Evolutionary conservation across 2,113 vertebrate species (phyloP), one percentile per base, ranked within the genome.

Genomic region (Tylochromis polylepis): DNA sequence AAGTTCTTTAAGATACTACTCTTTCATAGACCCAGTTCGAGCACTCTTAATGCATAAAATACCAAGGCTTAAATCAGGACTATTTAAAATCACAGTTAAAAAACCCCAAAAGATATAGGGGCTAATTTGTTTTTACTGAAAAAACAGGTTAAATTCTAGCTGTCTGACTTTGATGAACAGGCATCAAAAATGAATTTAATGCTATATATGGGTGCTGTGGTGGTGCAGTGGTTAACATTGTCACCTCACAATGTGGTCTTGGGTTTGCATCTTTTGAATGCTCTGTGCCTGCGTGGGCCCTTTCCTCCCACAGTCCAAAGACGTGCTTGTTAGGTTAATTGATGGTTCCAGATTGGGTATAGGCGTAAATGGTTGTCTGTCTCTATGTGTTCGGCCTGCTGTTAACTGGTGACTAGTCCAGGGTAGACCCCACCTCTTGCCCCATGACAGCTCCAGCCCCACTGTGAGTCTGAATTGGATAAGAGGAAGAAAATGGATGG

Each of bases 301-400:
- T 9, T 41, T 5, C 4, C 62, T 43, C 36, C 36, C 62, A 24
- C n/a, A 65, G 20, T 65, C 62, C 62, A 15, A 70, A 38, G 20
- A 43, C n/a, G 2, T 70, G 62, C 62, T 41, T 70, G 62, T 70
- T 70, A 70, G 38, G 38, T 70, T 70, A 70, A 70, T 43, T 70
- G 65, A 70, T 43, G 65, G 22, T 27, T 70, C 65, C 38, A 70
- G 16, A 43, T 22, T 70, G 38, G 65, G n/a, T 36, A 20, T 43
- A 43, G 65, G 38, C 22, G 38, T 62, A 11, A 62, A n/a, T 1
- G 1, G 59, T 36, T 7, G 3, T 46, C 65, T 70, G 11, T 70
- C 65, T 27, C 38, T 70, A 27, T 43, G 65, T 46, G 65, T 43
- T 46, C 14, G 1, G 38, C 65, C 65, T 70, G 3, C 12, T 24